Conservation (phyloP, 2,888 invertebrate genomes). For the Harpalus rubripes region DNA sequence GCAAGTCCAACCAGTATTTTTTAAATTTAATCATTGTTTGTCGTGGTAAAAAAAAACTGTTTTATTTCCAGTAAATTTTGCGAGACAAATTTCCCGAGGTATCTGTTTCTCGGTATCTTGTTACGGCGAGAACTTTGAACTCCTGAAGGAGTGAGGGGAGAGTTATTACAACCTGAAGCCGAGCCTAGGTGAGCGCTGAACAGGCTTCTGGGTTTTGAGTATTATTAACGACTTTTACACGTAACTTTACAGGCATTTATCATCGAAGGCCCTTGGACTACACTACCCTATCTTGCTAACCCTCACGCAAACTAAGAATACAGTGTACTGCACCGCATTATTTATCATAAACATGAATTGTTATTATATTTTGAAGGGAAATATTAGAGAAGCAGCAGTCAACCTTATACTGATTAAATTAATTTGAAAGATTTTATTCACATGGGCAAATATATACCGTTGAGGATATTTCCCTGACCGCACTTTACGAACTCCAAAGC, state of each 20-base stretch:
- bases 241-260: slow-evolving; percentile 77
- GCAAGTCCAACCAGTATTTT: neutral
- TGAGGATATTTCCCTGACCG: no score
- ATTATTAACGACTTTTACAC: slow-evolving; percentile 78
- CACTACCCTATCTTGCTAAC: slow-evolving; percentile 21
- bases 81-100: slow-evolving; percentile 75
- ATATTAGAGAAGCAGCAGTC: neutral
- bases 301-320: slow-evolving; percentile 6
- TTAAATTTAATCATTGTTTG: neutral
- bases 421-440: no score
- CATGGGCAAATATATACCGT: no score
- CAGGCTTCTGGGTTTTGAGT: slow-evolving; percentile 74
- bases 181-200: slow-evolving; percentile 74
- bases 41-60: neutral
- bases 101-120: slow-evolving; percentile 76
- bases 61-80: neutral
- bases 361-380: slow-evolving; percentile 6
- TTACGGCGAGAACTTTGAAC: slow-evolving; percentile 76
- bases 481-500: no score
- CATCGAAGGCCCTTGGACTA: slow-evolving; percentile 71
- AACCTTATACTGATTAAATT: neutral
- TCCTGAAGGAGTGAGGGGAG: slow-evolving; percentile 74
- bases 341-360: slow-evolving; percentile 43
- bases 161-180: slow-evolving; percentile 74
- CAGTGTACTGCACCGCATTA: neutral